phyloP scores from a whole-genome alignment of 2,888 invertebrate species.

The Uropetala carovei region DNA sequence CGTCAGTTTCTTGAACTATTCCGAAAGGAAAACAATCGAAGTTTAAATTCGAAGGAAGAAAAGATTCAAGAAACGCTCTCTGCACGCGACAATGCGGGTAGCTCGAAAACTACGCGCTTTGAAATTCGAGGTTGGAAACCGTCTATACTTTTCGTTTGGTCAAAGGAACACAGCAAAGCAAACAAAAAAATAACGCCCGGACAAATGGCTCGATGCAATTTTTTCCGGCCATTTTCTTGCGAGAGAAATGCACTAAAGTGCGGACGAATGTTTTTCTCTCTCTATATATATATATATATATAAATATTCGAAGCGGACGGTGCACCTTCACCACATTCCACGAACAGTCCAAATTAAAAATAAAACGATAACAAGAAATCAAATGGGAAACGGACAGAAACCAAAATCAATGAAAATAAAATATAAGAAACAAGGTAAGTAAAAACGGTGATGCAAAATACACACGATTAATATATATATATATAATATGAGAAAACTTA shows the following conservation, averaged over 20 bases:
- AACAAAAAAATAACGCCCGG: too few species aligned
- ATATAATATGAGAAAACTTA: slow-evolving; percentile 41
- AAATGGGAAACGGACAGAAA: slow-evolving; percentile 41
- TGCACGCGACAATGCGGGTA: too few species aligned
- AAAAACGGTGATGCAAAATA: slow-evolving; percentile 63
- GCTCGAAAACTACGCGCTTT: too few species aligned
- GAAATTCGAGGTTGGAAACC: too few species aligned
- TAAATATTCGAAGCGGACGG: background rate
- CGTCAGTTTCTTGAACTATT: too few species aligned
- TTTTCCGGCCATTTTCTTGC: background rate
- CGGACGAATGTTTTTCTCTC: background rate
- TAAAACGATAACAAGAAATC: background rate
- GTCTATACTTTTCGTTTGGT: too few species aligned
- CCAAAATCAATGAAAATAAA: background rate
- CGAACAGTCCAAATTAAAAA: slow-evolving; percentile 37
- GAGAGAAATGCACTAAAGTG: background rate
- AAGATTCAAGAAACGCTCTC: too few species aligned
- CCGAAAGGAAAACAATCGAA: too few species aligned
- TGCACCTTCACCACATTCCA: slow-evolving; percentile 55
- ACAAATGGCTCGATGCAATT: too few species aligned
- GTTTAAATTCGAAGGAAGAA: too few species aligned
- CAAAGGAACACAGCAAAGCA: too few species aligned
- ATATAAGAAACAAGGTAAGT: slow-evolving; percentile 33
- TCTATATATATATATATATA: too few species aligned
- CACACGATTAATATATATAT: slow-evolving; percentile 60